Evolutionary conservation across 2,797 vertebrate species (phyloP).

Genomic region (Micropoecilia bifurca): DNA sequence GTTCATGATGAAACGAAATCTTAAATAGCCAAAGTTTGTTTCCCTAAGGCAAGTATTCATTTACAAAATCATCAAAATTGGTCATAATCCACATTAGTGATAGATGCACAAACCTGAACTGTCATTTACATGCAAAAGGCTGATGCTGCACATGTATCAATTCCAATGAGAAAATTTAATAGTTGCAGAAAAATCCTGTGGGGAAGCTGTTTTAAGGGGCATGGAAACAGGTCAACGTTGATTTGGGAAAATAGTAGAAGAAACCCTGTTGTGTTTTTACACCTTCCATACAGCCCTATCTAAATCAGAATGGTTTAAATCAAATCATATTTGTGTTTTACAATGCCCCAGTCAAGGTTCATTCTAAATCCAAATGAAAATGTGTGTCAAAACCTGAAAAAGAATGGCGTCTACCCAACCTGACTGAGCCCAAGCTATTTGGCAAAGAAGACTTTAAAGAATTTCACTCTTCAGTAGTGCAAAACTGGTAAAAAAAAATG

Average conservation of each 20-base stretch:
- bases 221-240: background rate
- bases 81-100: too few species aligned
- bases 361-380: background rate
- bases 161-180: background rate
- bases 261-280: background rate
- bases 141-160: background rate
- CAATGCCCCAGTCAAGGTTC: background rate
- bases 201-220: background rate
- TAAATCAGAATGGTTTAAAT: background rate
- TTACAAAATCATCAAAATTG: background rate
- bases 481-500: background rate
- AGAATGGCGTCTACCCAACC: background rate
- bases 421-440: background rate
- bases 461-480: background rate
- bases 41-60: background rate
- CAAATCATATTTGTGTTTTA: background rate
- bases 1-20: background rate
- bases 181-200: background rate
- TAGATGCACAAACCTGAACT: background rate
- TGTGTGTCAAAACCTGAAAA: background rate
- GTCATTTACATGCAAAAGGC: background rate
- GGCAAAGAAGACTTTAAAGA: background rate
- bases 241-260: background rate
- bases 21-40: conserved; percentile 1
- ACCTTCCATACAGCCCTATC: background rate